Evolutionary conservation across 2,888 invertebrate genomes (phyloP).

Genomic region (Ephialtes manifestator): DNA sequence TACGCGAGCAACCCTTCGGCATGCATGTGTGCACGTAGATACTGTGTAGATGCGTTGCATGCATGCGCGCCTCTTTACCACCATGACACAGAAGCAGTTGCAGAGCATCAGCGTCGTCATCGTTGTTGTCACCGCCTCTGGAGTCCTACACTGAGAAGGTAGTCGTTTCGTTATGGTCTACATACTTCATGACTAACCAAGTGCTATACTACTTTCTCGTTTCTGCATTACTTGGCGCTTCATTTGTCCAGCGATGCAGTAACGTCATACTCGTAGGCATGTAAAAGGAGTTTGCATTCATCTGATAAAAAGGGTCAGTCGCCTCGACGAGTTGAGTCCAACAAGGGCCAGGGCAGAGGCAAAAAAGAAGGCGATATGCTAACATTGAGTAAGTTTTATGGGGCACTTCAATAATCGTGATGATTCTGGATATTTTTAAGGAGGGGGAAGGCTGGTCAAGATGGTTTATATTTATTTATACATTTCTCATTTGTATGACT

Average conservation of each 20-base stretch:
- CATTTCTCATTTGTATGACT: too few relatives aligned
- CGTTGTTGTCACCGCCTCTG: background rate
- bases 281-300: constrained; percentile 19
- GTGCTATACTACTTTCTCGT: constrained; percentile 11
- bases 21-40: constrained; percentile 3
- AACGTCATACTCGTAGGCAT: background rate
- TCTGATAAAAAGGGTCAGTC: constrained; percentile 40
- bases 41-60: constrained; percentile 10
- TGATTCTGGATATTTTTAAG: too few relatives aligned
- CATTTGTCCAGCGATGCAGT: constrained; percentile 5
- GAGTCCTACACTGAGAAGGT: background rate
- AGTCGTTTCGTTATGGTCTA: constrained; percentile 59
- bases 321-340: background rate
- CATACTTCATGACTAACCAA: constrained; percentile 34
- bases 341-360: background rate
- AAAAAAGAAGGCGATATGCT: background rate
- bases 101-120: background rate
- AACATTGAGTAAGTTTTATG: too few relatives aligned
- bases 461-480: too few relatives aligned
- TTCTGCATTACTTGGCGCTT: background rate
- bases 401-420: too few relatives aligned
- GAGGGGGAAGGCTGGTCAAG: too few relatives aligned
- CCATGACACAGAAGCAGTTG: background rate
- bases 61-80: constrained; percentile 1
- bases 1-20: constrained; percentile 11